Conservation (phyloP, 2,797 vertebrate species). For the Platalea minor region DNA sequence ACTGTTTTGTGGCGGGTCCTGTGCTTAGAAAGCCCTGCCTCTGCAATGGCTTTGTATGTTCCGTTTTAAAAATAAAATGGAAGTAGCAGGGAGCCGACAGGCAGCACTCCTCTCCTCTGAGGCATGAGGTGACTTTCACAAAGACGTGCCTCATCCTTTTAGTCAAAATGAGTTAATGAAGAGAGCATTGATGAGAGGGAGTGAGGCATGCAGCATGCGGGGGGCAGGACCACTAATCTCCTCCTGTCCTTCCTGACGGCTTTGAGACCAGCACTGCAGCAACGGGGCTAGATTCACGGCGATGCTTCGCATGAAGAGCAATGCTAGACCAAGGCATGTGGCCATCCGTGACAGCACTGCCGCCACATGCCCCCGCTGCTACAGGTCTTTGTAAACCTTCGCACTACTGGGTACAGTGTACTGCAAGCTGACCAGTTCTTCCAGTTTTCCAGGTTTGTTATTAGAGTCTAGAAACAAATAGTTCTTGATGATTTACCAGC, state of each 20-base stretch:
- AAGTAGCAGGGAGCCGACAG: background rate
- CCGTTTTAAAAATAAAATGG: background rate
- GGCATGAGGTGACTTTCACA: background rate
- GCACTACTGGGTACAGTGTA: background rate
- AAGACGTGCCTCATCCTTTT: background rate
- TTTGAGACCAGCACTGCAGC: background rate
- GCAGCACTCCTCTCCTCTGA: background rate
- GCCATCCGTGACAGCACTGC: background rate
- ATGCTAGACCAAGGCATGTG: fast-evolving
- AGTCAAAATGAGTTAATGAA: background rate
- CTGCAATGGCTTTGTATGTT: background rate
- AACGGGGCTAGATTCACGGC: fast-evolving
- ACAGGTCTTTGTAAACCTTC: background rate
- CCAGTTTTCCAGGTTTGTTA: background rate
- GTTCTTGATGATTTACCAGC: background rate
- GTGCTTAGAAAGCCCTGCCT: background rate
- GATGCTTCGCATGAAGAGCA: background rate
- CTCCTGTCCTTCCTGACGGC: background rate
- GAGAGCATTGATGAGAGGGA: background rate
- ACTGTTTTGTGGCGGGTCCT: background rate
- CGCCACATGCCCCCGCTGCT: background rate
- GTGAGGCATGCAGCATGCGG: background rate
- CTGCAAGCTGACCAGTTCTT: background rate
- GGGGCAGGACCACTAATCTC: background rate
- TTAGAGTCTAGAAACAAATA: background rate